Percentiles rank a stretch among this genome's conserved stretches.
These are phyloP conservation scores for Drosophila dunni DNA, from an alignment of 1,140 invertebrate genomes.

Conservation along the genomic window DNA sequence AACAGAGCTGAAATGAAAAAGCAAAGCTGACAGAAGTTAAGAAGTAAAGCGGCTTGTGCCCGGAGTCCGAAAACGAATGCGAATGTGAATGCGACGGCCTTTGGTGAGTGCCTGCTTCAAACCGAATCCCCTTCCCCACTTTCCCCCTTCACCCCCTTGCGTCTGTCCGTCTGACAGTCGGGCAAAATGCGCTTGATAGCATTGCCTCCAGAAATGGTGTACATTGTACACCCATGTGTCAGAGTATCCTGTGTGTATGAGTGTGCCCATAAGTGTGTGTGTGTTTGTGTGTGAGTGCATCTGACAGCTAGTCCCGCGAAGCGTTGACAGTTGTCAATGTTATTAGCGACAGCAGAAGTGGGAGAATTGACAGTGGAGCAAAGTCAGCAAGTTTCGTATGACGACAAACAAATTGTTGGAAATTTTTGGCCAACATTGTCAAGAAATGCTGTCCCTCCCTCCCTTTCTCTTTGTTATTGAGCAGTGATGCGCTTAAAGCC, in stretches of 20 bases:
- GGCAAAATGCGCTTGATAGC: conserved; percentile 35
- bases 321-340: conserved; percentile 76
- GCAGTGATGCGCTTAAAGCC: conserved; percentile 41
- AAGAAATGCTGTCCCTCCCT: too few relatives aligned
- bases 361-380: conserved; percentile 12
- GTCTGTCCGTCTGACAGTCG: conserved; percentile 45
- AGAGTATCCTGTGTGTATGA: neutral
- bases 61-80: conserved; percentile 11
- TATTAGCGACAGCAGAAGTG: conserved; percentile 57
- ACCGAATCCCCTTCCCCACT: neutral
- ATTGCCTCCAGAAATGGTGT: conserved; percentile 28
- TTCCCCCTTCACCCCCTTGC: conserved; percentile 1
- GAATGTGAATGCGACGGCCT: conserved; percentile 12
- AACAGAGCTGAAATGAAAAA: conserved; percentile 52
- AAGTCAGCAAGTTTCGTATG: conserved; percentile 10
- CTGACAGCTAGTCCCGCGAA: conserved; percentile 61
- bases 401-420: conserved; percentile 5
- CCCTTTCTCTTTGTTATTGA: conserved; percentile 34
- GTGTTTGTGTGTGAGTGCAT: conserved; percentile 39
- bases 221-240: conserved; percentile 15
- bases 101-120: conserved; percentile 5
- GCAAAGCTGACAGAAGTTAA: conserved; percentile 62
- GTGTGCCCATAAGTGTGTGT: conserved; percentile 12
- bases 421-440: conserved; percentile 1
- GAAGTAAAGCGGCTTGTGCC: conserved; percentile 72